phyloP scores from a whole-genome alignment of 2,888 invertebrate species.

The Thereva nobilitata region DNA sequence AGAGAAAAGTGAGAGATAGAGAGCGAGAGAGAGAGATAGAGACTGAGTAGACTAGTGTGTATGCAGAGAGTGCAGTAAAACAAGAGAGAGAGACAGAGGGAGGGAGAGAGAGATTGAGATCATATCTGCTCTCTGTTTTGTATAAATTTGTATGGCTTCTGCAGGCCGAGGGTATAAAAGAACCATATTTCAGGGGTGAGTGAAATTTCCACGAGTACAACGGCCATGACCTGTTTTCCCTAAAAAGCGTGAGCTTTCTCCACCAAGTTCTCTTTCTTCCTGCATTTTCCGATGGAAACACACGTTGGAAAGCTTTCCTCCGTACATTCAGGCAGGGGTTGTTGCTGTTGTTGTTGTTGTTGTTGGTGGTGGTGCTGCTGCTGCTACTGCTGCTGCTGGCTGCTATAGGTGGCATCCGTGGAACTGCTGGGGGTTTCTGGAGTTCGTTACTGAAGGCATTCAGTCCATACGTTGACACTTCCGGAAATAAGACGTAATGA shows the following conservation, averaged over 20 bases:
- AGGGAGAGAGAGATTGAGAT: too few species aligned
- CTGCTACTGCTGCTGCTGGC: neutral
- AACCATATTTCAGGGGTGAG: constrained; percentile 9
- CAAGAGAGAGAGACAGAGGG: too few species aligned
- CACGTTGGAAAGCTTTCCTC: constrained; percentile 16
- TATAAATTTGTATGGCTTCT: neutral
- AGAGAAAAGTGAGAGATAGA: too few species aligned
- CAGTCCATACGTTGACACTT: constrained; percentile 46
- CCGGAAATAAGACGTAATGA: constrained; percentile 40
- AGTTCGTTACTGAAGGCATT: constrained; percentile 44
- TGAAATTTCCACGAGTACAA: constrained; percentile 49
- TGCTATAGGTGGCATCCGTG: neutral
- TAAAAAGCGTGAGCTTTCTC: constrained; percentile 36
- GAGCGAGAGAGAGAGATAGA: too few species aligned
- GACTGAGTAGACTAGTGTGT: too few species aligned
- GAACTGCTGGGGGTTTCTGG: constrained; percentile 40
- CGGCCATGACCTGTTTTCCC: constrained; percentile 55
- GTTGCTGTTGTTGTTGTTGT: constrained; percentile 8
- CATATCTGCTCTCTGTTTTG: too few species aligned
- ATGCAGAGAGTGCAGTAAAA: too few species aligned
- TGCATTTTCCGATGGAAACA: constrained; percentile 18
- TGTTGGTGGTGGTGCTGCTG: neutral
- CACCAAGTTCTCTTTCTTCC: constrained; percentile 32
- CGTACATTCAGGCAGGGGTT: neutral
- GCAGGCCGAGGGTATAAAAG: neutral